Evolutionary conservation across 2,888 invertebrate genomes (phyloP).

Genomic region (Exocentrus adspersus): DNA sequence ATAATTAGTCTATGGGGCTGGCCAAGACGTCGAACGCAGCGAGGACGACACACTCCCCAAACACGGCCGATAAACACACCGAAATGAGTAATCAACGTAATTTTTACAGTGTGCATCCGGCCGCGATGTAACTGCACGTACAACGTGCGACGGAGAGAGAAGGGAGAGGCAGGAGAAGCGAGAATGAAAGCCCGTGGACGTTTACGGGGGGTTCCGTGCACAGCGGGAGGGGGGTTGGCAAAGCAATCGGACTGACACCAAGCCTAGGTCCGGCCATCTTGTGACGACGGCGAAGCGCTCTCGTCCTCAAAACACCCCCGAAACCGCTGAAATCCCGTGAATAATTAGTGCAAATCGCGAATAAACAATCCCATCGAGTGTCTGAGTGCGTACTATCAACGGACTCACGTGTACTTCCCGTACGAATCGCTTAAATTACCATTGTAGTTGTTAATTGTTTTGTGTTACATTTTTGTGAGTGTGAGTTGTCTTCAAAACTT

Average conservation of each 20-base stretch:
- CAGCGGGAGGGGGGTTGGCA: constrained; percentile 62
- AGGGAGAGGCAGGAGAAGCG: constrained; percentile 60
- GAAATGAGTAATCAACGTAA: constrained; percentile 62
- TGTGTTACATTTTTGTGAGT: constrained; percentile 60
- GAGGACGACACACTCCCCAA: constrained; percentile 40
- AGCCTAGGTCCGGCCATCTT: constrained; percentile 66
- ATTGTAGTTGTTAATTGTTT: constrained; percentile 54
- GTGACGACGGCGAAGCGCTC: constrained; percentile 63
- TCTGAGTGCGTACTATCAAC: constrained; percentile 52
- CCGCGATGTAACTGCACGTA: constrained; percentile 62
- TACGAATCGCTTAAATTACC: constrained; percentile 45
- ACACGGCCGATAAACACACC: constrained; percentile 53
- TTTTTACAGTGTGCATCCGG: constrained; percentile 64
- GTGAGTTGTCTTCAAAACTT: constrained; percentile 39
- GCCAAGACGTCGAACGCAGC: constrained; percentile 37
- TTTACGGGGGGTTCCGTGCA: constrained; percentile 64
- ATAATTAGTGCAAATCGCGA: constrained; percentile 51
- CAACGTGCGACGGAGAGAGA: constrained; percentile 56
- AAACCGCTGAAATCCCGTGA: constrained; percentile 50
- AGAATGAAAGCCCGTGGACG: constrained; percentile 64
- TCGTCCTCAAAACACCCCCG: constrained; percentile 60
- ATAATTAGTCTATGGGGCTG: too few species aligned
- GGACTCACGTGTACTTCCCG: constrained; percentile 57
- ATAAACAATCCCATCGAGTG: constrained; percentile 49
- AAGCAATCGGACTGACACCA: constrained; percentile 60